Evolutionary conservation across 2,113 vertebrate species (phyloP), one percentile per base, ranked within the genome.

Genomic region (Syngnathus scovelli): DNA sequence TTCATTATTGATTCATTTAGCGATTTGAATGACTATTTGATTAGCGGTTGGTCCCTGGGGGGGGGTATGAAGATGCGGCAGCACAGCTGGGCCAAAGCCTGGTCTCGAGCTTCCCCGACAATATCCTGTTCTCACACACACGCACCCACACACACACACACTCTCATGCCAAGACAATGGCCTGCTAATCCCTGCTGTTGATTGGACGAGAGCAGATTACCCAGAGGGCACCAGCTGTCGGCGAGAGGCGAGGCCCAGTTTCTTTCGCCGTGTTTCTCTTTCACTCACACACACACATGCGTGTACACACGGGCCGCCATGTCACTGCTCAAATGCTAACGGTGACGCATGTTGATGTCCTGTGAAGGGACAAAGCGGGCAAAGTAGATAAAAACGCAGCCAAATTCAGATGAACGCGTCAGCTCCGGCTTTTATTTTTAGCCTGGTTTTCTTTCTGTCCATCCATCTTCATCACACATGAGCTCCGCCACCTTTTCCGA

Each of bases 211-310:
- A 51, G 69, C 74, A 87, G 87, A 88, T 90, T 88, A 90, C 87
- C 86, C 88, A 82, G 84, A 85, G 86, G 88, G 83, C 83, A 87
- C 88, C 88, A 90, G 88, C 87, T 89, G 87, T 87, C 84, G 49
- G 71, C 41, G 71, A 70, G 81, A 86, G 80, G 64, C 76, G 48
- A 82, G 80, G 86, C 85, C 88, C 79, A 88, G 77, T 88, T 88
- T 85, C 69, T 84, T 81, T 72, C 68, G 66, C 70, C 70, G 23
- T 51, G 12, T 58, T 33, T 51, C 70, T 65, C 65, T 18, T 59
- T 62, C 72, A 69, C 59, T 60, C 44, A 67, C 72, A 60, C 38
- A 15, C 61, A 70, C 61, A 61, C 48, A 64, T 67, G 27, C 27
- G 27, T 33, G 27, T 33, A 72, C 68, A 77, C 58, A 56, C 39